Evolutionary conservation across 2,888 invertebrate species (phyloP).

Genomic region (Cepaea hortensis): DNA sequence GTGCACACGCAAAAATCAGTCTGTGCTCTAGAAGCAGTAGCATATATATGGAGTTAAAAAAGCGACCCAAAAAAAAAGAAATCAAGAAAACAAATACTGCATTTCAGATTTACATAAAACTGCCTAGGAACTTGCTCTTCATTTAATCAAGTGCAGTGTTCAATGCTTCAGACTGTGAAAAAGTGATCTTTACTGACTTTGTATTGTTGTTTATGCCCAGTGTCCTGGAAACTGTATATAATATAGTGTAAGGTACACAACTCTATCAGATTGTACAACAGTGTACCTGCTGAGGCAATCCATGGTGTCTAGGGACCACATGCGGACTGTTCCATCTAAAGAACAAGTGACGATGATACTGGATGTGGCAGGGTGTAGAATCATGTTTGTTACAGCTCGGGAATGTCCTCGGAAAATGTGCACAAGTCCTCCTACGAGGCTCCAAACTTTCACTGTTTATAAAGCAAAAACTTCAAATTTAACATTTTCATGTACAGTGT

Average conservation of each 20-base stretch:
- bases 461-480: background rate
- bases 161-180: no score
- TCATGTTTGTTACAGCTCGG: constrained; percentile 70
- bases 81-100: no score
- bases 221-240: no score
- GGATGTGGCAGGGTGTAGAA: constrained; percentile 71
- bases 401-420: constrained; percentile 76
- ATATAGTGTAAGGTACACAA: background rate
- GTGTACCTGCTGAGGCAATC: constrained; percentile 71
- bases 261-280: background rate
- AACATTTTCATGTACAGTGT: background rate
- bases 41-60: no score
- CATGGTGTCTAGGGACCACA: constrained; percentile 75
- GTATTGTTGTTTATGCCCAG: no score
- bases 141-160: no score
- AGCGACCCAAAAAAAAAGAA: no score
- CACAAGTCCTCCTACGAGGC: constrained; percentile 71
- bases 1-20: no score
- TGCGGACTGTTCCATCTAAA: constrained; percentile 73
- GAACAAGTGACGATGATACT: constrained; percentile 73
- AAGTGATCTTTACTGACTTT: no score
- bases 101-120: no score
- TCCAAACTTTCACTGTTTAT: constrained; percentile 74
- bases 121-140: no score
- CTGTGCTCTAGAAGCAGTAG: no score